Conservation (phyloP, 2,888 invertebrate species). For the Girardia tigrina region DNA sequence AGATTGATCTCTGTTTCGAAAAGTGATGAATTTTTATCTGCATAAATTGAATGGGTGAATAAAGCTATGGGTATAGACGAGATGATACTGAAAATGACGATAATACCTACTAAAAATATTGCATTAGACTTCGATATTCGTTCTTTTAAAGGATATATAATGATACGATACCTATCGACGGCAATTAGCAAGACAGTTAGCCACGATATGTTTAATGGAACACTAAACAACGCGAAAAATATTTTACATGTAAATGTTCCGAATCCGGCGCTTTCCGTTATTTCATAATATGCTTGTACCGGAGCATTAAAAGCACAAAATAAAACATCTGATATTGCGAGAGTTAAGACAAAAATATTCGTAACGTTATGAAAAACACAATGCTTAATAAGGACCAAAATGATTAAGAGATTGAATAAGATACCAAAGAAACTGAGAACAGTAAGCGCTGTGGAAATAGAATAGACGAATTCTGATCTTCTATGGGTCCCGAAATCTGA, state of each 20-base stretch:
- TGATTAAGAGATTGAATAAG: conserved; percentile 33
- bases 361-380: conserved; percentile 35
- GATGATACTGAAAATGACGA: conserved; percentile 29
- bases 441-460: background rate
- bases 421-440: conserved; percentile 28
- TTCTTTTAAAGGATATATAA: conserved; percentile 32
- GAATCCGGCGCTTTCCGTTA: background rate
- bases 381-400: conserved; percentile 28
- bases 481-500: background rate
- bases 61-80: conserved; percentile 32
- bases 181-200: conserved; percentile 36
- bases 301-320: conserved; percentile 36
- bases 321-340: conserved; percentile 36
- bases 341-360: conserved; percentile 36
- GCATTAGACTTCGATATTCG: conserved; percentile 31
- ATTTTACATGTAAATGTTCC: conserved; percentile 21
- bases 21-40: background rate
- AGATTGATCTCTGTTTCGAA: background rate
- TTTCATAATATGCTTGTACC: conserved; percentile 35
- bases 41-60: conserved; percentile 30
- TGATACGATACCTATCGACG: conserved; percentile 36
- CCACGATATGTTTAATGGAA: conserved; percentile 35
- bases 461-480: conserved; percentile 5
- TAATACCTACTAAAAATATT: conserved; percentile 21
- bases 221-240: conserved; percentile 32